These are phyloP conservation scores for Melieria picta DNA, from an alignment of 2,888 invertebrate species.

Conservation along the genomic window DNA sequence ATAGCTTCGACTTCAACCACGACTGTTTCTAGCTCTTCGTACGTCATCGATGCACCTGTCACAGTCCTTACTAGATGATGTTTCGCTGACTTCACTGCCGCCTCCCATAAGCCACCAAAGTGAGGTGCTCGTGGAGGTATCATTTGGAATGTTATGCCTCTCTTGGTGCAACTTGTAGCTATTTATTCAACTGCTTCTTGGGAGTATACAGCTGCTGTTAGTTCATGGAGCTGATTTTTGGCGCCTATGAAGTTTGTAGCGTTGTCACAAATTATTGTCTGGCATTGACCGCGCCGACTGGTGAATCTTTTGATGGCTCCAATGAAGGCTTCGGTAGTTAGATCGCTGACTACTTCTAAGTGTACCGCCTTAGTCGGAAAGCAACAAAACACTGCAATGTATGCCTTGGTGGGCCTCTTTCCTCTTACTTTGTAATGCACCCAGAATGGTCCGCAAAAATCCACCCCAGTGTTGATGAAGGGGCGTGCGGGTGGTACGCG, in stretches of 20 bases:
- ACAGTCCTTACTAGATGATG: too few species aligned
- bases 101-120: not conserved
- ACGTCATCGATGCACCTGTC: too few species aligned
- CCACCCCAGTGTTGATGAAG: constrained; percentile 26
- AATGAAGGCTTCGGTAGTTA: constrained; percentile 31
- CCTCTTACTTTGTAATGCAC: constrained; percentile 19
- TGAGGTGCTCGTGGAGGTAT: not conserved
- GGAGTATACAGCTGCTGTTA: too few species aligned
- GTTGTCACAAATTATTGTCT: not conserved
- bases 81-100: too few species aligned
- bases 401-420: constrained; percentile 22
- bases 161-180: not conserved
- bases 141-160: not conserved
- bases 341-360: constrained; percentile 28
- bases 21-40: too few species aligned
- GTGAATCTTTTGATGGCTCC: constrained; percentile 30
- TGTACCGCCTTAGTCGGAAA: constrained; percentile 19
- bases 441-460: constrained; percentile 24
- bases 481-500: constrained; percentile 27
- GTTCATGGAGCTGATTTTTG: too few species aligned
- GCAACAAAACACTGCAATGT: constrained; percentile 26
- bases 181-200: too few species aligned
- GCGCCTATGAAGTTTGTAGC: too few species aligned
- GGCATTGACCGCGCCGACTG: constrained; percentile 24
- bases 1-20: too few species aligned